Conservation (phyloP, 2,797 vertebrate genomes). For the Vespertilio murinus region DNA sequence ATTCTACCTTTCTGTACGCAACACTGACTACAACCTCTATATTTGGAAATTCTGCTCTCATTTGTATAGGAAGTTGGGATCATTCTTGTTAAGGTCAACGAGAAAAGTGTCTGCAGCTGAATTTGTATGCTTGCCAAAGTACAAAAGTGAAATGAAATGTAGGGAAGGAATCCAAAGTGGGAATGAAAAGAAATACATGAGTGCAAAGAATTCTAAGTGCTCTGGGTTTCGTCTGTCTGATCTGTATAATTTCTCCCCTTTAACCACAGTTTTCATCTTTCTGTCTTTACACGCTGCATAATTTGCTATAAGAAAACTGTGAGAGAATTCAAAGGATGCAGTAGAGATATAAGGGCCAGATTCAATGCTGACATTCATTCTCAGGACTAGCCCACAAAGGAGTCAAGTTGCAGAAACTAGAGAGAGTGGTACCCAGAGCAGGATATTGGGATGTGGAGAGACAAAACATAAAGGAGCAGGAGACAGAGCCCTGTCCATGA, state of each 20-base stretch:
- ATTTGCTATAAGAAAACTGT: slow-evolving; percentile 23
- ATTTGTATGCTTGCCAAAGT: background rate
- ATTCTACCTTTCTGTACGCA: background rate
- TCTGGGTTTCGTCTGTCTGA: slow-evolving; percentile 47
- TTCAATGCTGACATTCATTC: background rate
- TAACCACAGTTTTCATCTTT: slow-evolving; percentile 4
- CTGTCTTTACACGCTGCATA: slow-evolving; percentile 28
- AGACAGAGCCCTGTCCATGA: slow-evolving; percentile 1
- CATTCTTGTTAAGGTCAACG: slow-evolving; percentile 60
- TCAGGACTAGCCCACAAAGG: slow-evolving; percentile 1
- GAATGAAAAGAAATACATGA: slow-evolving; percentile 11
- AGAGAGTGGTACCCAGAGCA: background rate
- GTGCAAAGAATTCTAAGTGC: background rate
- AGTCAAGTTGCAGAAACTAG: slow-evolving; percentile 12
- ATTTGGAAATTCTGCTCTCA: slow-evolving; percentile 33
- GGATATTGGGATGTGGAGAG: background rate
- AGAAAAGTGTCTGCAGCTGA: slow-evolving; percentile 43
- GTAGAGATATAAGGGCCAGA: background rate
- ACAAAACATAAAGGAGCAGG: slow-evolving; percentile 14
- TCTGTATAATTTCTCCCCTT: background rate
- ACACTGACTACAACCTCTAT: background rate
- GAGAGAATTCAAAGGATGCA: background rate
- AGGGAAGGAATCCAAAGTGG: slow-evolving; percentile 46
- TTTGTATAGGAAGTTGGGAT: slow-evolving; percentile 49
- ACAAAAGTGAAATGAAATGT: slow-evolving; percentile 59